Percentiles rank a stretch among this genome's conserved stretches.
phyloP scores from a whole-genome alignment of 2,797 vertebrate species.

The Pelochelys cantorii region DNA sequence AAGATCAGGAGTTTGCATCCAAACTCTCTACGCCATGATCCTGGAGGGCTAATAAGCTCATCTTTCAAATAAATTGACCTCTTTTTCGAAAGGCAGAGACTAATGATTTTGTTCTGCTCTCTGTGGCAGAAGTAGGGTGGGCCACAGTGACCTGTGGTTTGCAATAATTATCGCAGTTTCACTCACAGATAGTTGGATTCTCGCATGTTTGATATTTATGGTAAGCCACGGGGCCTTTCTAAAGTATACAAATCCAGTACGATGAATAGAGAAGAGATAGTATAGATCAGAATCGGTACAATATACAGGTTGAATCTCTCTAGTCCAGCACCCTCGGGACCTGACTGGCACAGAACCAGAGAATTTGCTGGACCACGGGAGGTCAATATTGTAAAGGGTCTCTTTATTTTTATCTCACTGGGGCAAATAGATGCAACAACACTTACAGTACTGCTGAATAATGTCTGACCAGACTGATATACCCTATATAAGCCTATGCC shows the following conservation, averaged over 20 bases:
- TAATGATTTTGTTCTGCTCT: slow-evolving; percentile 65
- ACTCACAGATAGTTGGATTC: slow-evolving; percentile 72
- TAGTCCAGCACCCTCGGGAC: no score
- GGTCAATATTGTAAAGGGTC: no score
- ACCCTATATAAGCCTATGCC: no score
- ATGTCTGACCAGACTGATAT: no score
- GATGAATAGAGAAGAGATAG: slow-evolving; percentile 30
- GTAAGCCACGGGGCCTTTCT: slow-evolving; percentile 60
- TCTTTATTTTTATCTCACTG: no score
- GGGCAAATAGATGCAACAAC: no score
- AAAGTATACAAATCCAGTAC: slow-evolving; percentile 43
- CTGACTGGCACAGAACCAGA: no score
- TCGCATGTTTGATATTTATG: slow-evolving; percentile 71
- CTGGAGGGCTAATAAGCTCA: background rate
- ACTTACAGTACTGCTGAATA: no score
- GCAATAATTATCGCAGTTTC: slow-evolving; percentile 68
- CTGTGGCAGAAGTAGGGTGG: slow-evolving; percentile 65
- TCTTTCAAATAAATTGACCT: slow-evolving; percentile 59
- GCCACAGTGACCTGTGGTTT: slow-evolving; percentile 57
- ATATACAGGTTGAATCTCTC: background rate
- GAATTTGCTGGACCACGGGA: no score
- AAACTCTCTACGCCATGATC: slow-evolving; percentile 19
- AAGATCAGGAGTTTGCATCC: slow-evolving; percentile 33
- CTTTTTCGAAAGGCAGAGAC: slow-evolving; percentile 61
- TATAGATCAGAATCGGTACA: background rate